phyloP scores from a whole-genome alignment of 2,888 invertebrate species.

The Orthosia gothica region DNA sequence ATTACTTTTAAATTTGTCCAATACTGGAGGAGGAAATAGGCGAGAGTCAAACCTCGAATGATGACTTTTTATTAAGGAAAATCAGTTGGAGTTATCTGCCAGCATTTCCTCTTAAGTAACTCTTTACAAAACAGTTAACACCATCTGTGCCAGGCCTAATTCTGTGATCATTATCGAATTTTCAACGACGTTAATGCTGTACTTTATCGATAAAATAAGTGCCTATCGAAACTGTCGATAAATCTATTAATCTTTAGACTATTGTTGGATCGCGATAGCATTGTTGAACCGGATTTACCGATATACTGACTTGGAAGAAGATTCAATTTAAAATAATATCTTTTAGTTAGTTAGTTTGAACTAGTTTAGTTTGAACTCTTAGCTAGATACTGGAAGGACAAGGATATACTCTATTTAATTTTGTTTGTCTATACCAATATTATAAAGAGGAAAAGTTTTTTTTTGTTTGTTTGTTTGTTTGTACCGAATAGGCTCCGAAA shows the following conservation, averaged over 20 bases:
- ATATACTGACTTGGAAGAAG: constrained; percentile 40
- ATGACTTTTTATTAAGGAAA: too few species aligned
- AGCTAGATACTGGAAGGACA: not conserved
- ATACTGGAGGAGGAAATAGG: too few species aligned
- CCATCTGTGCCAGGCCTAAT: not conserved
- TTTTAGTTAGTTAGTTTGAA: constrained; percentile 35
- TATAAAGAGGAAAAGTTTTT: too few species aligned
- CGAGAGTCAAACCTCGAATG: too few species aligned
- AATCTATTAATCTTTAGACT: constrained; percentile 58
- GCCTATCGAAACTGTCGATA: constrained; percentile 44
- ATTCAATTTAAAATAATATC: constrained; percentile 37
- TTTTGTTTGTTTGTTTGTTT: too few species aligned
- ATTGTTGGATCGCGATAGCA: constrained; percentile 54
- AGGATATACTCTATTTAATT: not conserved
- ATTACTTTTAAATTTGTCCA: too few species aligned
- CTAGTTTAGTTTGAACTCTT: constrained; percentile 20
- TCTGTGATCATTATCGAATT: constrained; percentile 29
- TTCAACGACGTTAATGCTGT: constrained; percentile 34
- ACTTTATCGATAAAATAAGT: constrained; percentile 42
- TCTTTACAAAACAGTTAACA: not conserved
- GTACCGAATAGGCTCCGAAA: too few species aligned
- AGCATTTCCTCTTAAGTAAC: not conserved
- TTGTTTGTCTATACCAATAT: too few species aligned
- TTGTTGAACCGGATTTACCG: constrained; percentile 49
- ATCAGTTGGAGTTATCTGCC: too few species aligned